Evolutionary conservation across 2,888 invertebrate genomes (phyloP).

Genomic region (Pollenia griseotomentosa): DNA sequence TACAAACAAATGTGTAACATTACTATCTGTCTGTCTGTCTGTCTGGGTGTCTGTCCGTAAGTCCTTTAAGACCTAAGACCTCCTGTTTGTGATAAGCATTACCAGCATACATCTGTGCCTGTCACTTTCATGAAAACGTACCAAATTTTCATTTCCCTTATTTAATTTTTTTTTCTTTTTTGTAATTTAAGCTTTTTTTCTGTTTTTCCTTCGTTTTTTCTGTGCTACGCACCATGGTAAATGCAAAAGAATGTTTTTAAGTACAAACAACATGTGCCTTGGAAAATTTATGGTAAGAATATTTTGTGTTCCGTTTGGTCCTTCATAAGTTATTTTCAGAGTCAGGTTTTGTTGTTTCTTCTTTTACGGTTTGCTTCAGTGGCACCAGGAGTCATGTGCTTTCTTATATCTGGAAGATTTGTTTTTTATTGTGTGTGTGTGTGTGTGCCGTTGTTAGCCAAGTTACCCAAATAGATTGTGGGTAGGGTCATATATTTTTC

Average conservation of each 20-base stretch:
- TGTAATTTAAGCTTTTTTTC: conserved; percentile 60
- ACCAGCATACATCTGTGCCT: conserved; percentile 61
- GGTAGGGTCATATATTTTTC: conserved; percentile 81
- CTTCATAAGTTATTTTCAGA: conserved; percentile 62
- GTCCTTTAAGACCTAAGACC: neutral
- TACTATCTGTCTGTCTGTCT: neutral
- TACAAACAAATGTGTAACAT: conserved; percentile 18
- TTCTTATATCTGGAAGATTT: conserved; percentile 63
- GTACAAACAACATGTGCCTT: conserved; percentile 62
- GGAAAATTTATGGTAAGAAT: conserved; percentile 66
- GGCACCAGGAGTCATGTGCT: conserved; percentile 57
- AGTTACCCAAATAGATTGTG: conserved; percentile 55
- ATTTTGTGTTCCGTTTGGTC: conserved; percentile 63
- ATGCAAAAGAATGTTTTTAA: conserved; percentile 50
- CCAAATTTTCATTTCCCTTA: conserved; percentile 43
- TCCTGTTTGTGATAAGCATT: conserved; percentile 11
- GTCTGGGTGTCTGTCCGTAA: neutral
- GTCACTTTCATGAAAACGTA: conserved; percentile 49
- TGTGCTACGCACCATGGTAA: conserved; percentile 28
- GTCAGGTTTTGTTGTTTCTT: conserved; percentile 43
- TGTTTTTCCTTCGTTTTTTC: conserved; percentile 12
- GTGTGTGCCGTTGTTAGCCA: conserved; percentile 25
- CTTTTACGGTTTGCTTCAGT: conserved; percentile 12
- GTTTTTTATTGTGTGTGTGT: conserved; percentile 28
- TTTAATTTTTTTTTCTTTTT: conserved; percentile 41